phyloP scores from a whole-genome alignment of 2,113 vertebrate species.

The Chionodraco myersi region DNA sequence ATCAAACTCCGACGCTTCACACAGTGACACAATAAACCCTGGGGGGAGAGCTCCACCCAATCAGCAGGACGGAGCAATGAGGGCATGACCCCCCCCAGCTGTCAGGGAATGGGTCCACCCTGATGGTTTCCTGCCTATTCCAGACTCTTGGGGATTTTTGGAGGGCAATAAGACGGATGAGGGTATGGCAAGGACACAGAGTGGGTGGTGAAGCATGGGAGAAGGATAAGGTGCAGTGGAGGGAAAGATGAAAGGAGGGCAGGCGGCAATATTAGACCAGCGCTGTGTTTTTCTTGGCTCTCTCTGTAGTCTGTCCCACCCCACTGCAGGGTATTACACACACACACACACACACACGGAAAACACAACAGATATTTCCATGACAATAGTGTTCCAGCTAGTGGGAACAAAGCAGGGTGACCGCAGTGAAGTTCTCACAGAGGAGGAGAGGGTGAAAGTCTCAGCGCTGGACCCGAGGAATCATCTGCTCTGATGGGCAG shows the following conservation, averaged over 20 bases:
- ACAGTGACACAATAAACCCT: conserved; percentile 41
- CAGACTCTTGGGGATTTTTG: conserved; percentile 4
- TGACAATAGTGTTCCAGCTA: conserved; percentile 64
- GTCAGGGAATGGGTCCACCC: conserved; percentile 40
- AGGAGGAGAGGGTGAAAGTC: conserved; percentile 21
- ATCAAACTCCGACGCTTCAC: conserved; percentile 18
- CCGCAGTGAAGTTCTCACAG: conserved; percentile 53
- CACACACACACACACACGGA: conserved; percentile 16
- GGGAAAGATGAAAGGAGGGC: conserved; percentile 28
- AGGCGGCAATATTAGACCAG: conserved; percentile 28
- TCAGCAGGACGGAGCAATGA: conserved; percentile 47
- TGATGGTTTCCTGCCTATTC: conserved; percentile 46
- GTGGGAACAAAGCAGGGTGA: conserved; percentile 53
- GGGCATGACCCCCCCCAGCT: conserved; percentile 2
- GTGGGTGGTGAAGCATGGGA: background rate
- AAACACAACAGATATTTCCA: conserved; percentile 59
- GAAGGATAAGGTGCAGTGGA: conserved; percentile 9
- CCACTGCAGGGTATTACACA: conserved; percentile 50
- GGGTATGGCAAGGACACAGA: background rate
- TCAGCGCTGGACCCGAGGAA: conserved; percentile 19
- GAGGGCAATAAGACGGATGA: conserved; percentile 3
- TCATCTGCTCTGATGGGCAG: conserved; percentile 44
- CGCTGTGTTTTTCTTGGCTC: conserved; percentile 54
- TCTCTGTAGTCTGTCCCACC: conserved; percentile 41
- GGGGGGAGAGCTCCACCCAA: conserved; percentile 43